These are phyloP conservation scores for Amphipoea oculea DNA, from an alignment of 2,888 invertebrate genomes.

Conservation along the genomic window DNA sequence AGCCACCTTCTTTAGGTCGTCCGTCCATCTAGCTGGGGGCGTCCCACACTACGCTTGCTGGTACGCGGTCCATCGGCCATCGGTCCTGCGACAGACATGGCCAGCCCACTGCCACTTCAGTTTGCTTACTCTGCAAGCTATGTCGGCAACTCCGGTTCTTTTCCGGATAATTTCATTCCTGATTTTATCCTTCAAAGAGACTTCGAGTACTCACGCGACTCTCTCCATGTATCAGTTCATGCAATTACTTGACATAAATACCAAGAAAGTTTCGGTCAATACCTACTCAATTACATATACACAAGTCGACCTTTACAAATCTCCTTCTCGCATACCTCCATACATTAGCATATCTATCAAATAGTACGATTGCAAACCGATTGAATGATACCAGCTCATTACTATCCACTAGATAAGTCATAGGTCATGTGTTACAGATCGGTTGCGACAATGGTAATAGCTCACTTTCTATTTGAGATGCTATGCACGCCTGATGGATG, in stretches of 20 bases:
- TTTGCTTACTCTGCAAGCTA: too few relatives aligned
- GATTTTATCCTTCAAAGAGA: too few relatives aligned
- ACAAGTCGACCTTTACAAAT: constrained; percentile 37
- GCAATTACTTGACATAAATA: constrained; percentile 24
- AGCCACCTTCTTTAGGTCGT: too few relatives aligned
- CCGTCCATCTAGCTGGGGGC: too few relatives aligned
- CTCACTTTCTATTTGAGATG: constrained; percentile 58
- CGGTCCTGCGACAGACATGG: too few relatives aligned
- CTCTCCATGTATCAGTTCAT: too few relatives aligned
- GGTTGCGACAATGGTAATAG: constrained; percentile 52
- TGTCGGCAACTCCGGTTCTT: too few relatives aligned
- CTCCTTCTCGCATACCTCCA: constrained; percentile 32
- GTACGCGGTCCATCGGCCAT: too few relatives aligned
- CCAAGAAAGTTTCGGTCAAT: constrained; percentile 1
- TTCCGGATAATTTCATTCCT: too few relatives aligned
- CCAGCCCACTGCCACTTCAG: too few relatives aligned
- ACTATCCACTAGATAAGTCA: constrained; percentile 34
- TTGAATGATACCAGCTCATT: constrained; percentile 56
- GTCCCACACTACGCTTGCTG: too few relatives aligned
- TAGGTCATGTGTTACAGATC: constrained; percentile 57
- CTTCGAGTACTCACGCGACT: too few relatives aligned
- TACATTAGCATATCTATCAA: constrained; percentile 46
- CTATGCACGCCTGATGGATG: constrained; percentile 51
- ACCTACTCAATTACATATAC: not conserved
- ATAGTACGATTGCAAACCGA: constrained; percentile 44